Base-by-base conservation (phyloP, 2,797 vertebrate genomes). In the Hypotaenidia okinawae region DNA sequence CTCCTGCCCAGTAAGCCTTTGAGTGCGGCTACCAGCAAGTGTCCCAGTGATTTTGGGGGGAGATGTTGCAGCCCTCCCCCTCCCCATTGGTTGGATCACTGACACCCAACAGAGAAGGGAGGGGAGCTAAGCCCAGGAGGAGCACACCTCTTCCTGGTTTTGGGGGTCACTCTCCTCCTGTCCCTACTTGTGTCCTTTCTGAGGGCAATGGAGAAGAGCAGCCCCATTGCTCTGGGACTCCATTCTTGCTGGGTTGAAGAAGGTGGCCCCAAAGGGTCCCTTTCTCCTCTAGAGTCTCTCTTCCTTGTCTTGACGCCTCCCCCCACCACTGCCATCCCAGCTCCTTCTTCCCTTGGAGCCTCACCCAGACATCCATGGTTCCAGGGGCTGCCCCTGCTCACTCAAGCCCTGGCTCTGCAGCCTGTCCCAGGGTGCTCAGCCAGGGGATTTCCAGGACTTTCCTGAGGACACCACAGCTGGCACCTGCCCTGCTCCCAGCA, bases 351-450 rank as follows among this genome's bases (percentile, higher is more conserved):
- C 24, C 27, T 73, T 0, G 0, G 35, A 76, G 21, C 21, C 5
- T 67, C 41, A 57, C 52, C 49, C 11, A n/a, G 39, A 16, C 61
- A 76, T 2, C 3, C 0, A 0, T 5, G 17, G 52, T n/a, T 21
- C 43, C 32, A 16, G 28, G 35, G 23, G 37, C 51, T 87, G 79
- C 28, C 39, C 41, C 19, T 2, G 3, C 25, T 33, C 47, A 61
- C 24, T 11, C 39, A 37, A 33, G 17, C 25, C 14, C 43, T 59
- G 4, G 24, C 25, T 63, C 55, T 16, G 13, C 24, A 52, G 41
- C 45, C 66, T 66, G 10, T 49, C 25, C 43, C 3, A 2, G 59
- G 7, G 12, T 49, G 11, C 45, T 64, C 6, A 8, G 35, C 25
- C 58, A 9, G 4, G 58, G 58, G 61, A 30, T 62, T 82, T 89